Evolutionary conservation across 1,140 invertebrate species (phyloP), one percentile per base, ranked within the genome.

Genomic region (Odontomachus brunneus): DNA sequence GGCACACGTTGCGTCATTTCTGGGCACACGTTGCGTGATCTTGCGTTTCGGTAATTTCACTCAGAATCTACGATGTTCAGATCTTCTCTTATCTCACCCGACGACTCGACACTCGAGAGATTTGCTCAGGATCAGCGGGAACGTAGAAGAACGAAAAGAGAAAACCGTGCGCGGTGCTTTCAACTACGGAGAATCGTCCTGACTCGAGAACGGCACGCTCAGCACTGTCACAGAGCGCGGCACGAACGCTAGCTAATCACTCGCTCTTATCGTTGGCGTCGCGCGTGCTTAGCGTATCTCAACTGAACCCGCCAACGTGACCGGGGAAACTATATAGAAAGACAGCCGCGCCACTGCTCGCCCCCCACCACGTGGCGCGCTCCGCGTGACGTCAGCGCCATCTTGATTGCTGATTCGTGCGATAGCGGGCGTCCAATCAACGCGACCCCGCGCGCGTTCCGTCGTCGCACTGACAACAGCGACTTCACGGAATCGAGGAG

Each of bases 1-100:
- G 92, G 92, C 44, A 93, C 92, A 73, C 92, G 91, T 90, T 93
- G 92, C 89, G 90, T 92, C 89, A 91, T 88, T 44, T 83, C 84
- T 91, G 0, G 92, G 92, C 44, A 93, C 92, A 73, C 92, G 91
- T 90, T 93, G 92, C 89, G 67, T 82, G 51, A 55, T 67, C 59
- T 69, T 53, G 76, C n/a, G 65, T 73, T 63, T 55, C 49, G 19
- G 55, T 49, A 62, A 74, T 55, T 74, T 84, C 81, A 87, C 67
- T 62, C n/a, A 26, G 48, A 55, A 55, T 14, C 4, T n/a, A n/a
- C n/a, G n/a, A n/a, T n/a, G n/a, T n/a, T n/a, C n/a, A n/a, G 33
- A 84, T 7, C 38, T 33, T 33, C 29, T 5, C 1, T 51, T 17
- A 22, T 14, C 29, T 38, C 24, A 17, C 1, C 48, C 15, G 33